Base-by-base conservation (phyloP, 2,797 vertebrate genomes). In the Microhierax caerulescens region DNA sequence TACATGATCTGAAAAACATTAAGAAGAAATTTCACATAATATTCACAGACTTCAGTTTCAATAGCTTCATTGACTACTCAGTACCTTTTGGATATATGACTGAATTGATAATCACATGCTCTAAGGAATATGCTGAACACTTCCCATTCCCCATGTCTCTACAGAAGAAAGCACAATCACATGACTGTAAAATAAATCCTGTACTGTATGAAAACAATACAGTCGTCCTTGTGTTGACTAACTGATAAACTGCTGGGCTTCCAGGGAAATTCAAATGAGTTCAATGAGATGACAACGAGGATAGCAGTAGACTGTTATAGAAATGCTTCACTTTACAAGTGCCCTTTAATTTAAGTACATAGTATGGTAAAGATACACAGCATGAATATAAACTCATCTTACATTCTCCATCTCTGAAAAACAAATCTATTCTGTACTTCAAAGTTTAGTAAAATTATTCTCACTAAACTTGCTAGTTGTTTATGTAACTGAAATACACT, bases 1-100 rank as follows among this genome's bases (percentile, higher is more conserved):
- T 99, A 99, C 99, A 99, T 99, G 94, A 99, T 98, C 99, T 99
- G 98, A 36, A 97, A 96, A 89, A 93, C 69, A 97, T 92, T 41
- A 85, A 83, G 86, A 84, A 86, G 21, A 80, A 68, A 68, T 69
- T 63, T 73, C 72, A 76, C 30, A 34, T 39, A 15, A 80, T 48
- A 85, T 72, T 22, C 32, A 13, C 8, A 2, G 12, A 51, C 10
- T 72, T 88, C 5, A 39, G 63, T 84, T 69, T 88, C 34, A 84
- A 30, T 13, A 67, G 36, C 37, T 76, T 93, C 59, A 50, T 82
- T 67, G 24, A 28, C 34, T 74, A 60, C 25, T 80, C 27, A 69
- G 13, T 61, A 39, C 39, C 24, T 75, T 75, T 36, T 45, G 22
- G 37, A 61, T 65, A 37, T 28, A 65, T 45, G 20, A 68, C 25